A percentile compares a stretch with the other conserved stretches of the same genome.
These are phyloP conservation scores for Pogonomyrmex californicus DNA, from an alignment of 1,140 invertebrate species.

Conservation along the genomic window DNA sequence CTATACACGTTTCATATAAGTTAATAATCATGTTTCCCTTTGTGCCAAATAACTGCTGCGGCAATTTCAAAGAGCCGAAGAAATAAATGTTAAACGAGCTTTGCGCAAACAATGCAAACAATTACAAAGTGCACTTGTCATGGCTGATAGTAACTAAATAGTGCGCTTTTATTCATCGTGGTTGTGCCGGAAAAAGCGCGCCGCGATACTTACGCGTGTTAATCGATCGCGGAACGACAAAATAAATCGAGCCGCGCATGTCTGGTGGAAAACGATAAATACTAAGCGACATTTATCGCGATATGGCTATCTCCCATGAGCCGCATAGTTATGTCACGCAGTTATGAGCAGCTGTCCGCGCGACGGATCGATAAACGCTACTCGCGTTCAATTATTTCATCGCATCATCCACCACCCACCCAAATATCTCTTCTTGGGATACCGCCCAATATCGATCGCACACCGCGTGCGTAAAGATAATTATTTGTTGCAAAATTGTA, in stretches of 20 bases:
- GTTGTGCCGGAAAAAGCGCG: conserved; percentile 10
- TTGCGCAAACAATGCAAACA: conserved; percentile 9
- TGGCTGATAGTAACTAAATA: conserved; percentile 8
- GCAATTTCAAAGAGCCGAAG: not conserved
- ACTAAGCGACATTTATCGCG: conserved; percentile 54
- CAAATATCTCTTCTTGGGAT: conserved; percentile 17
- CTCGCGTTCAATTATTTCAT: conserved; percentile 68
- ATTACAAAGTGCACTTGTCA: conserved; percentile 30
- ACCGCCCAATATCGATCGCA: conserved; percentile 2
- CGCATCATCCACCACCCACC: conserved; percentile 18
- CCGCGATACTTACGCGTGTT: conserved; percentile 12
- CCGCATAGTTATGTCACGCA: conserved; percentile 47
- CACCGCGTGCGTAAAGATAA: not conserved
- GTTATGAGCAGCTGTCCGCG: conserved; percentile 57
- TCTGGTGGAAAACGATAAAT: conserved; percentile 58
- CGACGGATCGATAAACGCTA: conserved; percentile 59
- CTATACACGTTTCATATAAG: not conserved
- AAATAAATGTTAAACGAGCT: conserved; percentile 1
- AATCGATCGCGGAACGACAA: conserved; percentile 40
- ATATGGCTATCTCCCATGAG: conserved; percentile 38
- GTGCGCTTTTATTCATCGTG: conserved; percentile 27
- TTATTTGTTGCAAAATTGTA: conserved; percentile 22
- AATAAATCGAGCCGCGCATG: conserved; percentile 42
- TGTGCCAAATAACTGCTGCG: not conserved
- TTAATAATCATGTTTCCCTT: not conserved